A percentile compares a stretch with the other conserved stretches of the same genome.
Evolutionary conservation across 2,113 vertebrate genomes (phyloP).

Genomic region (Perca schrenkii): DNA sequence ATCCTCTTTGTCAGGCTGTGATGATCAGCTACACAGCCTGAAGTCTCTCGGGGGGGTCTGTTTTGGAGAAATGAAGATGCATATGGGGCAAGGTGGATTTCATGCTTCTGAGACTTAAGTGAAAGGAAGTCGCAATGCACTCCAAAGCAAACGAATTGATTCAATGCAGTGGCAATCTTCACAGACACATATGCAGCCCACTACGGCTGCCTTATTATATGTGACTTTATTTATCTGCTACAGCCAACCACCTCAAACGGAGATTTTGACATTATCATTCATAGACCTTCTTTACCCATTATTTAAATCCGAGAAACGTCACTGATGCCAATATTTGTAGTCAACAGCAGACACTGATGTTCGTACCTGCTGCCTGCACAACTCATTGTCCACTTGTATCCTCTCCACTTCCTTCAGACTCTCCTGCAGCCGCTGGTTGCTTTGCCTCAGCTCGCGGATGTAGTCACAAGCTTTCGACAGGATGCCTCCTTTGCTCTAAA

Average conservation of each 20-base stretch:
- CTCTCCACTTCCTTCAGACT: slow-evolving; percentile 90
- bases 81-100: slow-evolving; percentile 55
- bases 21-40: slow-evolving; percentile 59
- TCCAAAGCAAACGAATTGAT: slow-evolving; percentile 55
- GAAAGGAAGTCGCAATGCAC: slow-evolving; percentile 44
- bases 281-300: slow-evolving; percentile 44
- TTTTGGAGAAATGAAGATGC: slow-evolving; percentile 64
- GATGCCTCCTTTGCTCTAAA: slow-evolving; percentile 93
- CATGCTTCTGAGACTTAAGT: slow-evolving; percentile 49
- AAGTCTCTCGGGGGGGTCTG: slow-evolving; percentile 41
- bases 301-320: slow-evolving; percentile 31
- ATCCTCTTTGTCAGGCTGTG: slow-evolving; percentile 69
- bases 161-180: slow-evolving; percentile 62
- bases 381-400: slow-evolving; percentile 91
- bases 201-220: slow-evolving; percentile 42
- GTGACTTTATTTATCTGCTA: slow-evolving; percentile 49
- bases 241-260: slow-evolving; percentile 48
- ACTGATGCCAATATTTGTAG: slow-evolving; percentile 27
- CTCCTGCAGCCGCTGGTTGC: slow-evolving; percentile 91
- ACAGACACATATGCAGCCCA: slow-evolving; percentile 57
- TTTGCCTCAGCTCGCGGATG: slow-evolving; percentile 91
- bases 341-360: background rate
- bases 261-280: slow-evolving; percentile 59
- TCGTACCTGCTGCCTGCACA: slow-evolving; percentile 90
- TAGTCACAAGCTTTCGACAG: slow-evolving; percentile 95